Evolutionary conservation across 1,140 invertebrate genomes (phyloP).

Genomic region (Bathynomus jamesi): DNA sequence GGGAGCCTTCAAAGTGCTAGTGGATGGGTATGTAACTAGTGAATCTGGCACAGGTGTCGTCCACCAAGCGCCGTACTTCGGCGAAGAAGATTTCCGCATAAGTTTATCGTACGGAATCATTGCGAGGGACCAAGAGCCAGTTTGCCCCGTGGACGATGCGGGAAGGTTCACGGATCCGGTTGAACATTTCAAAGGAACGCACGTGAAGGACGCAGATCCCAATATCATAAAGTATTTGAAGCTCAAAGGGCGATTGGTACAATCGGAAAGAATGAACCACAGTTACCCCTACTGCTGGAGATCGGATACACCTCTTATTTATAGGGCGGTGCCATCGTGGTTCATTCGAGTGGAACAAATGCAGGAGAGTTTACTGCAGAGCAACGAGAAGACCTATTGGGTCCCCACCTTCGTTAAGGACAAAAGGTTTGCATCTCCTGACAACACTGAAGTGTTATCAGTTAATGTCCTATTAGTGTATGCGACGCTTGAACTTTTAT

Average conservation of each 20-base stretch:
- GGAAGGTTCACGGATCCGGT: conserved; percentile 82
- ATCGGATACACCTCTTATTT: conserved; percentile 96
- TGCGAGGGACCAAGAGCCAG: conserved; percentile 67
- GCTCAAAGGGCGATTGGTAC: conserved; percentile 62
- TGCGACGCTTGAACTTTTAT: too few relatives aligned
- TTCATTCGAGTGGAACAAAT: conserved; percentile 92
- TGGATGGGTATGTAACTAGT: conserved; percentile 87
- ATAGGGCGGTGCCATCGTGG: conserved; percentile 97
- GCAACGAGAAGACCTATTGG: conserved; percentile 89
- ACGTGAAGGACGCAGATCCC: conserved; percentile 86
- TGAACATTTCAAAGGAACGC: conserved; percentile 75
- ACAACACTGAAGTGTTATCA: too few relatives aligned
- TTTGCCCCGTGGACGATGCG: conserved; percentile 91
- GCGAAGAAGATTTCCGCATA: conserved; percentile 90
- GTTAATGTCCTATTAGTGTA: too few relatives aligned
- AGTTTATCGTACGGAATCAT: conserved; percentile 76
- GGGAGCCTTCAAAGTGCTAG: conserved; percentile 76
- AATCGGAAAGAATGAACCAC: conserved; percentile 72
- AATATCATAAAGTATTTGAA: conserved; percentile 81
- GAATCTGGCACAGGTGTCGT: conserved; percentile 98
- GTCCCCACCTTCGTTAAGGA: conserved; percentile 98
- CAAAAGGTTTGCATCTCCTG: too few relatives aligned
- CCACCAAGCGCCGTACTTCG: conserved; percentile 94
- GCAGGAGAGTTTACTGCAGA: conserved; percentile 65
- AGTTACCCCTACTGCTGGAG: conserved; percentile 99